Percentiles rank a stretch among this genome's conserved stretches.
Conservation (phyloP, 1,140 invertebrate species). For the Bombyx mori region ASM3026992v2 NC_085124.1:4286501-4287000, state of each 20-base stretch:
- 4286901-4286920: too few species aligned
- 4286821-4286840: too few species aligned
- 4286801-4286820: too few species aligned
- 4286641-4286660: conserved; percentile 51
- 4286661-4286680: conserved; percentile 34
- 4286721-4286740: conserved; percentile 51
- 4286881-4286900: too few species aligned
- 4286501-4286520: neutral
- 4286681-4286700: conserved; percentile 63
- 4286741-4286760: conserved; percentile 16
- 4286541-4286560: conserved; percentile 24
- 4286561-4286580: conserved; percentile 29
- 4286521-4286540: conserved; percentile 11
- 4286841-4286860: too few species aligned
- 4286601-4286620: conserved; percentile 43
- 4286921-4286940: too few species aligned
- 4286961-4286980: too few species aligned
- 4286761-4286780: conserved; percentile 16
- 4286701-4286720: conserved; percentile 32
- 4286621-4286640: conserved; percentile 32
- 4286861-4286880: too few species aligned
- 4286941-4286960: too few species aligned
- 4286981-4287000: too few species aligned
- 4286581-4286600: conserved; percentile 28
- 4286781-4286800: conserved; percentile 8